phyloP scores from a whole-genome alignment of 2,113 vertebrate genomes.

The Planiliza haematocheilus region DNA sequence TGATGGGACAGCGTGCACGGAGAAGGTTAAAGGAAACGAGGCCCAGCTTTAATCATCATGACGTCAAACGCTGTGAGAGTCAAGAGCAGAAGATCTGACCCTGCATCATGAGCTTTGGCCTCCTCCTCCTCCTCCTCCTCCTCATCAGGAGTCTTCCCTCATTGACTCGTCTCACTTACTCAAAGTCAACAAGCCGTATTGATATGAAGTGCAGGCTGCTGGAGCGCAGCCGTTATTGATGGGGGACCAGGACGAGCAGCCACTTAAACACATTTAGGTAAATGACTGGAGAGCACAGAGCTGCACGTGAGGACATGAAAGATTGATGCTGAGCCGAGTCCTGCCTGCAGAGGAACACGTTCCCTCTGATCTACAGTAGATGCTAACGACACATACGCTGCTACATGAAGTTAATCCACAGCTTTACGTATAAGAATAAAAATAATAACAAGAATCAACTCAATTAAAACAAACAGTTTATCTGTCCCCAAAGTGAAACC shows the following conservation, averaged over 20 bases:
- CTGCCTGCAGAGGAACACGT: slow-evolving; percentile 66
- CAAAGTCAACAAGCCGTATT: slow-evolving; percentile 16
- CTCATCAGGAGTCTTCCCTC: not conserved
- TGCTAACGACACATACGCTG: not conserved
- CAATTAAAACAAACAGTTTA: slow-evolving; percentile 19
- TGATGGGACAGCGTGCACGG: too few species aligned
- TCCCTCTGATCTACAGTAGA: slow-evolving; percentile 44
- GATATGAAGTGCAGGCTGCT: not conserved
- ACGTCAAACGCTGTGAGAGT: too few species aligned
- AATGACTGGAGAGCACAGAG: slow-evolving; percentile 20
- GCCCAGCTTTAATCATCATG: too few species aligned
- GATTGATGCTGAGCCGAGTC: slow-evolving; percentile 65
- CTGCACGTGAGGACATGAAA: slow-evolving; percentile 54
- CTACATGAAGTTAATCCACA: too few species aligned
- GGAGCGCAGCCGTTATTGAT: slow-evolving; percentile 11
- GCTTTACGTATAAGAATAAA: too few species aligned
- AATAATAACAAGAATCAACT: too few species aligned
- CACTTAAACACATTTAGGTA: slow-evolving; percentile 47
- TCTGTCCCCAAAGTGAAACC: too few species aligned
- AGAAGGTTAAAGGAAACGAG: too few species aligned
- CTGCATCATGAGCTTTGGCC: too few species aligned
- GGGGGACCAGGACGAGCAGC: slow-evolving; percentile 22
- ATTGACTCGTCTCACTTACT: slow-evolving; percentile 18
- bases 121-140: too few species aligned
- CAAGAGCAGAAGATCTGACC: too few species aligned